A percentile compares a stretch with the other conserved stretches of the same genome.
These are phyloP conservation scores for Muricea muricata DNA, from an alignment of 92 coral and sea anemone species.

Conservation along the genomic window DNA sequence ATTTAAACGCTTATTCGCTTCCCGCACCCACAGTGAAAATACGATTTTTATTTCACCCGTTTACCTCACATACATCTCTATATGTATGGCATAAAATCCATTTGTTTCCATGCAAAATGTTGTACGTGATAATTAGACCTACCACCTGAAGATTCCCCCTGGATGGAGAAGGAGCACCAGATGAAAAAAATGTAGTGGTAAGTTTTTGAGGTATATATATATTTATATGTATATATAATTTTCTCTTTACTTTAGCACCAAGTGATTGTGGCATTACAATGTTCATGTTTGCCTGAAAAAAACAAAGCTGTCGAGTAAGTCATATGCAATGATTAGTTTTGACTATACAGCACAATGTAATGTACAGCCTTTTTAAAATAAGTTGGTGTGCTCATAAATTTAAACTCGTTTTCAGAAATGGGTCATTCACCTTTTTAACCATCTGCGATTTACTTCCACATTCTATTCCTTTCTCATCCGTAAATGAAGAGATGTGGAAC, in stretches of 20 bases:
- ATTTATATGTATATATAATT: neutral
- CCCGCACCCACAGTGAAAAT: no score
- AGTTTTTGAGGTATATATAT: neutral
- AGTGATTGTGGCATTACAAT: constrained; percentile 74
- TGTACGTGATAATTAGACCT: no score
- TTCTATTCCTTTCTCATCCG: constrained; percentile 49
- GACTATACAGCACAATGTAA: neutral
- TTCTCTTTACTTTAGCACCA: constrained; percentile 78
- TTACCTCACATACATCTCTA: no score
- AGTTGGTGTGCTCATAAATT: neutral
- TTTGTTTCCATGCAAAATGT: no score
- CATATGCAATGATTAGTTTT: neutral
- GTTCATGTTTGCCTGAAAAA: neutral
- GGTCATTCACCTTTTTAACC: constrained; percentile 48
- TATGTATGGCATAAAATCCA: no score
- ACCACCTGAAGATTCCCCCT: no score
- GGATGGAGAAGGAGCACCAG: no score
- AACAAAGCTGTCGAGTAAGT: constrained; percentile 20
- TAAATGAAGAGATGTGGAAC: constrained; percentile 61
- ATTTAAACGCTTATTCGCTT: no score
- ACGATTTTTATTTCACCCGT: no score
- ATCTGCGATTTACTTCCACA: constrained; percentile 63
- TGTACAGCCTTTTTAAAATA: no score
- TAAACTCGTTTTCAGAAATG: constrained; percentile 8
- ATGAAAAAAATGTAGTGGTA: no score